phyloP scores from a whole-genome alignment of 2,113 vertebrate genomes.

The Laterallus jamaicensis region DNA sequence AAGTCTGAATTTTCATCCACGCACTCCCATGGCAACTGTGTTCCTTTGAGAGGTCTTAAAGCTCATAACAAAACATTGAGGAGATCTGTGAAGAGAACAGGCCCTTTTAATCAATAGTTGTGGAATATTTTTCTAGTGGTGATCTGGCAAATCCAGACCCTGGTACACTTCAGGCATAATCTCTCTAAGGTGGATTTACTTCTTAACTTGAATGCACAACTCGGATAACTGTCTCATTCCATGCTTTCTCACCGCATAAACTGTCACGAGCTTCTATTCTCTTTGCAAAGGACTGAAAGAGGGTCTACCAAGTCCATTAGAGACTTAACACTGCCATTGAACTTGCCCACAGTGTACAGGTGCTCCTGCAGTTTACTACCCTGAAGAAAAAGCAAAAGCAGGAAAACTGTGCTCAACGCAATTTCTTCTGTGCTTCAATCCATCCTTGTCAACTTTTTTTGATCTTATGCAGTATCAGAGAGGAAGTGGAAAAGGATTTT shows the following conservation, averaged over 20 bases:
- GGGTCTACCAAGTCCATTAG: neutral
- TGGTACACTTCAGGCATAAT: neutral
- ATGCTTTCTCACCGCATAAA: neutral
- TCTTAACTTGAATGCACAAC: neutral
- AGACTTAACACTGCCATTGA: neutral
- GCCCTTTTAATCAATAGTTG: neutral
- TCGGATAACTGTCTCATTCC: neutral
- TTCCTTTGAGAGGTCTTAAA: neutral
- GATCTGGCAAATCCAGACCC: neutral
- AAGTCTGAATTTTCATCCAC: slow-evolving; percentile 15
- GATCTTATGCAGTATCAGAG: neutral
- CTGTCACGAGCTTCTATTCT: neutral
- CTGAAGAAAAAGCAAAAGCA: neutral
- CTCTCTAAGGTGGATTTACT: neutral
- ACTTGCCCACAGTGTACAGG: rapidly evolving
- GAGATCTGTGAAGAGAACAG: neutral
- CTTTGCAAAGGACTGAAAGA: neutral
- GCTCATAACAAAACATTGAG: neutral
- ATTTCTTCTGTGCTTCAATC: neutral
- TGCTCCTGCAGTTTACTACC: neutral
- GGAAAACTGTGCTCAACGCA: neutral
- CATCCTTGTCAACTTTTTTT: neutral
- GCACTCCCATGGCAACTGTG: neutral
- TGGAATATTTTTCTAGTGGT: neutral
- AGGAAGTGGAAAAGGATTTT: neutral